Percentiles rank a stretch among this genome's conserved stretches.
phyloP scores from a whole-genome alignment of 2,888 invertebrate species.

The Diaperis boleti region DNA sequence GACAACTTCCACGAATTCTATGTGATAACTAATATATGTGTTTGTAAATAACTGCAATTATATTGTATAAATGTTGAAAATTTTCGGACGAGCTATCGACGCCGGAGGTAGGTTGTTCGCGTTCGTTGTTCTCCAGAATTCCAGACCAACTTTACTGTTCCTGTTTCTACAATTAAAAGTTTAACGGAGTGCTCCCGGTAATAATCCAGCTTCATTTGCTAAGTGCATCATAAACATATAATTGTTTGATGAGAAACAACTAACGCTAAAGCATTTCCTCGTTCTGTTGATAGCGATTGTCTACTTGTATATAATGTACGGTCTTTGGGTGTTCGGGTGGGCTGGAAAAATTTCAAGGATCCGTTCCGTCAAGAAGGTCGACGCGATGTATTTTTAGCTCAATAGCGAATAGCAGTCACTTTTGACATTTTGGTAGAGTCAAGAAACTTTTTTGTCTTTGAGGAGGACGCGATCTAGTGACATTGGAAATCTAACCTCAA shows the following conservation, averaged over 20 bases:
- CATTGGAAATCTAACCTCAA: too few relatives aligned
- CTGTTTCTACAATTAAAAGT: constrained; percentile 6
- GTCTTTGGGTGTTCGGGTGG: constrained; percentile 20
- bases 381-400: neutral
- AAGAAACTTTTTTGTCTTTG: neutral
- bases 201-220: neutral
- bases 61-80: constrained; percentile 34
- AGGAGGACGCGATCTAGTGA: neutral
- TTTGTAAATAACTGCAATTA: constrained; percentile 34
- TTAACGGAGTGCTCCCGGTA: neutral
- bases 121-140: neutral
- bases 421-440: neutral
- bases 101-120: constrained; percentile 23
- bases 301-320: constrained; percentile 28
- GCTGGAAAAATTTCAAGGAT: constrained; percentile 15
- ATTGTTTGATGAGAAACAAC: neutral
- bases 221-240: neutral
- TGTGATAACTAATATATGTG: constrained; percentile 37
- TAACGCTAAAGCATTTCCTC: constrained; percentile 9
- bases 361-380: neutral
- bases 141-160: constrained; percentile 16
- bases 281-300: constrained; percentile 30
- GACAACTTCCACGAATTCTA: constrained; percentile 42
- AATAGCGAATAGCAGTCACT: too few relatives aligned
- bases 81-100: constrained; percentile 32